These are phyloP conservation scores for Meteorus cinctellus DNA, from an alignment of 2,888 invertebrate genomes.

Conservation along the genomic window DNA sequence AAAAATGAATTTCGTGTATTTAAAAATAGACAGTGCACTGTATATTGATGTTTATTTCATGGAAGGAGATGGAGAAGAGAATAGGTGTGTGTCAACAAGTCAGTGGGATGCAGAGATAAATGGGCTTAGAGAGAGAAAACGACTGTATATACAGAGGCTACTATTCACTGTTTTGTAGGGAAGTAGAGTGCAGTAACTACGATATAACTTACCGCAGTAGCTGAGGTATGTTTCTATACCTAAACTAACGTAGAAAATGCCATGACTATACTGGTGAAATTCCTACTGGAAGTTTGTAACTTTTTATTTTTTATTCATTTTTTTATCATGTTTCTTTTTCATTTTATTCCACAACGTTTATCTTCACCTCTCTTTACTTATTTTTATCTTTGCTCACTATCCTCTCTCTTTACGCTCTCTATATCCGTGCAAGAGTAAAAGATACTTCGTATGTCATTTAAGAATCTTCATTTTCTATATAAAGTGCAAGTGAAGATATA, in stretches of 20 bases:
- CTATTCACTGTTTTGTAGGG: not conserved
- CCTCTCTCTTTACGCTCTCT: not conserved
- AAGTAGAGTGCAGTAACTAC: not conserved
- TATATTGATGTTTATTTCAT: conserved; percentile 9
- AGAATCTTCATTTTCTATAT: not conserved
- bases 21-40: not conserved
- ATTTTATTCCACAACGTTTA: conserved; percentile 19
- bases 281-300: not conserved
- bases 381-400: not conserved
- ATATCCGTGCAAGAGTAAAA: not conserved
- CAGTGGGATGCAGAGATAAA: conserved; percentile 4
- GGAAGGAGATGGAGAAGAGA: not conserved
- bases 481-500: not conserved
- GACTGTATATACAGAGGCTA: not conserved
- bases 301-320: conserved; percentile 25
- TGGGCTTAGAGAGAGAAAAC: not conserved
- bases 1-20: not conserved
- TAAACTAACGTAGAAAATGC: not conserved
- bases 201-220: conserved; percentile 7
- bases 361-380: not conserved
- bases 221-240: not conserved
- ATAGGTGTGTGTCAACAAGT: not conserved
- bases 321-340: not conserved
- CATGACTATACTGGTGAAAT: not conserved
- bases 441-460: not conserved